Evolutionary conservation across 2,888 invertebrate species (phyloP).

Genomic region (Melipona beecheii): DNA sequence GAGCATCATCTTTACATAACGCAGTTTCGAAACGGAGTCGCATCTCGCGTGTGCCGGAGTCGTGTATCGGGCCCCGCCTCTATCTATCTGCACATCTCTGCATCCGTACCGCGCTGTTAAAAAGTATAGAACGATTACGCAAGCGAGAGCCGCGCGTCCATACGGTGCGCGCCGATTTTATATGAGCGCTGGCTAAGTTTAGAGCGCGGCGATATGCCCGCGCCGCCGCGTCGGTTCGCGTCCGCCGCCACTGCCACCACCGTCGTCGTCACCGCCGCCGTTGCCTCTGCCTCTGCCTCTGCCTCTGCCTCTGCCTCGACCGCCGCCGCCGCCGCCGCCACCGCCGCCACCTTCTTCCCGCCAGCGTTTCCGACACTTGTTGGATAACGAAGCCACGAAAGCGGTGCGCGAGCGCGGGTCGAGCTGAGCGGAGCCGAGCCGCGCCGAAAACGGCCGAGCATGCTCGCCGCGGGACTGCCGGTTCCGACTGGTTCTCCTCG

Average conservation of each 20-base stretch:
- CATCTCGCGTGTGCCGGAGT: constrained; percentile 16
- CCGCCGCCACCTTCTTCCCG: constrained; percentile 58
- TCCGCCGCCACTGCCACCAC: constrained; percentile 42
- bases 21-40: constrained; percentile 10
- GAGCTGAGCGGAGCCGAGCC: constrained; percentile 28
- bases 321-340: constrained; percentile 42
- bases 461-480: neutral
- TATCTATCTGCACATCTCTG: constrained; percentile 55
- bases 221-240: constrained; percentile 55
- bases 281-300: no score
- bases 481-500: no score
- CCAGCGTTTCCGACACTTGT: constrained; percentile 72
- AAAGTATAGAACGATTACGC: constrained; percentile 70
- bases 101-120: constrained; percentile 56
- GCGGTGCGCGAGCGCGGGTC: constrained; percentile 17
- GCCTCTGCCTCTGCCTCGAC: no score
- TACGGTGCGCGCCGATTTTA: constrained; percentile 64
- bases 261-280: no score
- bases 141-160: constrained; percentile 47
- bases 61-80: constrained; percentile 50
- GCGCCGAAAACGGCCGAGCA: constrained; percentile 30
- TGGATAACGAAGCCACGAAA: constrained; percentile 70
- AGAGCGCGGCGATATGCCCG: constrained; percentile 67
- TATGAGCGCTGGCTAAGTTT: constrained; percentile 74
- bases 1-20: constrained; percentile 32